phyloP scores from a whole-genome alignment of 2,113 vertebrate species.

The Poecilia latipinna region DNA sequence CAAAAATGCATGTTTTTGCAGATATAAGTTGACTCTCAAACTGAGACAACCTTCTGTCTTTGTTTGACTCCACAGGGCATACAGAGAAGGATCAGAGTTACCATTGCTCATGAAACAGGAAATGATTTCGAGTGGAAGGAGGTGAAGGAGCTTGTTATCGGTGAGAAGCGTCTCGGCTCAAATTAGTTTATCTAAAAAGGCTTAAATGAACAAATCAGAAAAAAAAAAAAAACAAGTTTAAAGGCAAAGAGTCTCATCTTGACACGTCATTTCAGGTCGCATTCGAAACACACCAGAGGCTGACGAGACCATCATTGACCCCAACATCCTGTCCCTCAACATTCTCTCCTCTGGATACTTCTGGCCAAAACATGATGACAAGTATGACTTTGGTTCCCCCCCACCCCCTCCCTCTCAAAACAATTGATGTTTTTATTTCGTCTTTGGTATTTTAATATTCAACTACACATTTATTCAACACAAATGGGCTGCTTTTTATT shows the following conservation, averaged over 20 bases:
- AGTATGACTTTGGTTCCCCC: conserved; percentile 76
- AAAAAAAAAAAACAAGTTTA: too few relatives aligned
- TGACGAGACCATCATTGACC: conserved; percentile 95
- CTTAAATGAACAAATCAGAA: neutral
- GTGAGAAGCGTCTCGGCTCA: conserved; percentile 76
- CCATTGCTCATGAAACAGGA: conserved; percentile 92
- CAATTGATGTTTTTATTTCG: neutral
- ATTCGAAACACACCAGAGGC: conserved; percentile 96
- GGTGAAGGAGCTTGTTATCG: conserved; percentile 96
- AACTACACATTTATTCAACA: neutral
- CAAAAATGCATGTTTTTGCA: neutral
- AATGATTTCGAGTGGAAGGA: conserved; percentile 95
- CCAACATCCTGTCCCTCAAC: conserved; percentile 98
- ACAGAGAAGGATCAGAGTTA: conserved; percentile 95
- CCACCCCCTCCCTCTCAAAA: neutral
- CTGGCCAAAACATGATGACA: conserved; percentile 91
- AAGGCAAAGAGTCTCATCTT: neutral
- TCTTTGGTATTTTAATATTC: neutral
- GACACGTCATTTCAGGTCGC: conserved; percentile 82
- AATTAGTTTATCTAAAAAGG: neutral
- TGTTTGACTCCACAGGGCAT: conserved; percentile 85
- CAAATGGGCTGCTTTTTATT: neutral
- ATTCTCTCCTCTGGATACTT: conserved; percentile 92
- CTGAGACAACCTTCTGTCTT: neutral
- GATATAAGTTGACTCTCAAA: neutral